Evolutionary conservation across 2,113 vertebrate species (phyloP).

Genomic region (Salminus brasiliensis): DNA sequence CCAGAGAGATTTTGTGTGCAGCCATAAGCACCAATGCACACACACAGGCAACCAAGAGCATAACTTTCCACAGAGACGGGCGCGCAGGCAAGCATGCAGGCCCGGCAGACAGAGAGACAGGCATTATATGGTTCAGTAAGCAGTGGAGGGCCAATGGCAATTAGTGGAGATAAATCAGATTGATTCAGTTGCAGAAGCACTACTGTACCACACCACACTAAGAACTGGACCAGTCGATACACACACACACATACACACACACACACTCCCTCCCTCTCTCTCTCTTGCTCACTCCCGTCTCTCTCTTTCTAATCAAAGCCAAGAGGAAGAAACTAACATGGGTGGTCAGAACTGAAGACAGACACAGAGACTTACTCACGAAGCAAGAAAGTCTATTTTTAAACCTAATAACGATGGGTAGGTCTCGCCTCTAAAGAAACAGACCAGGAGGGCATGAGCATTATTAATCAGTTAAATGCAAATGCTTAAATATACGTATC

Average conservation of each 20-base stretch:
- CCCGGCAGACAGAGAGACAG: background rate
- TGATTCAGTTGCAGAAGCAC: conserved; percentile 38
- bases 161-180: conserved; percentile 16
- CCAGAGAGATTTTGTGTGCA: too few relatives aligned
- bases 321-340: background rate
- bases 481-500: too few relatives aligned
- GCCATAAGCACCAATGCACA: background rate
- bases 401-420: too few relatives aligned
- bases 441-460: too few relatives aligned
- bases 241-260: too few relatives aligned
- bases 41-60: background rate
- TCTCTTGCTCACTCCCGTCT: background rate
- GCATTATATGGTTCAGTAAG: conserved; percentile 26
- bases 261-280: background rate
- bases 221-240: conserved; percentile 40
- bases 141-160: background rate
- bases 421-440: too few relatives aligned
- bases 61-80: background rate
- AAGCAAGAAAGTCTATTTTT: background rate
- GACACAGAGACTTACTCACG: background rate
- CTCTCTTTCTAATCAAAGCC: conserved; percentile 5
- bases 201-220: conserved; percentile 53
- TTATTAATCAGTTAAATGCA: too few relatives aligned
- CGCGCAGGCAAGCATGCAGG: background rate
- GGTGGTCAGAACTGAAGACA: background rate